Evolutionary conservation across 2,797 vertebrate genomes (phyloP).

Genomic region (Danio albolineatus): DNA sequence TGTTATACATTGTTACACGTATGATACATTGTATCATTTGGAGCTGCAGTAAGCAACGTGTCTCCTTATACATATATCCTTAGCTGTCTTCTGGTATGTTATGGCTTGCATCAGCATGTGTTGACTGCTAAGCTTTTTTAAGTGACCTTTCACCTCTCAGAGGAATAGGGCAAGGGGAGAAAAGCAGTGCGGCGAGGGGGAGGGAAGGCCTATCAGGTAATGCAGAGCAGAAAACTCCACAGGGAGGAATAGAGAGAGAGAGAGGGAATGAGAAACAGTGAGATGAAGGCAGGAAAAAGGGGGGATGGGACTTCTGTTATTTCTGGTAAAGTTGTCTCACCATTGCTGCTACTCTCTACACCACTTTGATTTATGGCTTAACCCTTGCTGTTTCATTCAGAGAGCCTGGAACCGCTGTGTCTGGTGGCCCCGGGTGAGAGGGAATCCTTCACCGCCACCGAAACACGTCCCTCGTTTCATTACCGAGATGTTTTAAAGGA

Average conservation of each 20-base stretch:
- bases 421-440: not conserved
- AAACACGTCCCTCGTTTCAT: slow-evolving; percentile 29
- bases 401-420: not conserved
- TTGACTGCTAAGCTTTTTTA: slow-evolving; percentile 56
- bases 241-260: slow-evolving; percentile 21
- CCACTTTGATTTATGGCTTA: slow-evolving; percentile 37
- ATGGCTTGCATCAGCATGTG: slow-evolving; percentile 60
- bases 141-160: slow-evolving; percentile 66
- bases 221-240: slow-evolving; percentile 40
- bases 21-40: not conserved
- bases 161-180: slow-evolving; percentile 50
- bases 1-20: not conserved
- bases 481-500: slow-evolving; percentile 51
- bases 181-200: slow-evolving; percentile 40
- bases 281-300: slow-evolving; percentile 36
- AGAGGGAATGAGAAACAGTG: slow-evolving; percentile 8
- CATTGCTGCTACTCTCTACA: slow-evolving; percentile 22
- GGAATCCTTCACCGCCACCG: not conserved
- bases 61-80: not conserved
- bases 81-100: slow-evolving; percentile 31
- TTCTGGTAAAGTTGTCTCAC: slow-evolving; percentile 48
- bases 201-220: slow-evolving; percentile 58
- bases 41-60: not conserved
- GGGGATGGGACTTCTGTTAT: slow-evolving; percentile 40
- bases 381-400: slow-evolving; percentile 41